phyloP scores from a whole-genome alignment of 2,113 vertebrate species.

The Isurus oxyrinchus region DNA sequence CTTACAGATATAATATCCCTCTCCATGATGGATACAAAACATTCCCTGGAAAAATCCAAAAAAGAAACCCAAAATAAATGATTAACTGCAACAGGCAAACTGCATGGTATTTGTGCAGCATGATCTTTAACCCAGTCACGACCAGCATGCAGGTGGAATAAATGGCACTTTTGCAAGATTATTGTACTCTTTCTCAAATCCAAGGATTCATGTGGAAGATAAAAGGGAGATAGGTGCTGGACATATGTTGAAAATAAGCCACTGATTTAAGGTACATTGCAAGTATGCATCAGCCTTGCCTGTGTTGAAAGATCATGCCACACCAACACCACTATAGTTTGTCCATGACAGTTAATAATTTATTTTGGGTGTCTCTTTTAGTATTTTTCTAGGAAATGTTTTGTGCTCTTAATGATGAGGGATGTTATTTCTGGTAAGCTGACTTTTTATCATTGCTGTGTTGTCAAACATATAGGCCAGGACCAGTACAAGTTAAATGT shows the following conservation, averaged over 20 bases:
- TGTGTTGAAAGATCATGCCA: background rate
- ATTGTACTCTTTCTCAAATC: background rate
- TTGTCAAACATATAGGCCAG: background rate
- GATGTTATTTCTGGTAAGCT: background rate
- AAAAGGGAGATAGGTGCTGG: background rate
- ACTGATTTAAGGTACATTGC: background rate
- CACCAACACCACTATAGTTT: background rate
- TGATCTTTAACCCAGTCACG: background rate
- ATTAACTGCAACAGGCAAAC: background rate
- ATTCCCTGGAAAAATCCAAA: background rate
- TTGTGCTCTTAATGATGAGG: background rate
- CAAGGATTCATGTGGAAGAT: background rate
- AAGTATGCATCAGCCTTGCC: background rate
- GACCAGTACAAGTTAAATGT: background rate
- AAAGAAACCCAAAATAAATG: background rate
- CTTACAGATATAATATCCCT: background rate
- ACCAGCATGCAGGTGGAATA: background rate
- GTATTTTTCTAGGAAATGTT: background rate
- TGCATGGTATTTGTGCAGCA: background rate
- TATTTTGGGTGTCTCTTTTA: background rate
- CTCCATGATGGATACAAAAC: background rate
- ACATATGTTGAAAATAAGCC: background rate
- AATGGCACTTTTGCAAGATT: background rate
- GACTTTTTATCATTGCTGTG: background rate
- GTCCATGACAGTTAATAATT: background rate